Base-by-base conservation (phyloP, 2,797 vertebrate genomes). In the Dicrostonyx torquatus region DNA sequence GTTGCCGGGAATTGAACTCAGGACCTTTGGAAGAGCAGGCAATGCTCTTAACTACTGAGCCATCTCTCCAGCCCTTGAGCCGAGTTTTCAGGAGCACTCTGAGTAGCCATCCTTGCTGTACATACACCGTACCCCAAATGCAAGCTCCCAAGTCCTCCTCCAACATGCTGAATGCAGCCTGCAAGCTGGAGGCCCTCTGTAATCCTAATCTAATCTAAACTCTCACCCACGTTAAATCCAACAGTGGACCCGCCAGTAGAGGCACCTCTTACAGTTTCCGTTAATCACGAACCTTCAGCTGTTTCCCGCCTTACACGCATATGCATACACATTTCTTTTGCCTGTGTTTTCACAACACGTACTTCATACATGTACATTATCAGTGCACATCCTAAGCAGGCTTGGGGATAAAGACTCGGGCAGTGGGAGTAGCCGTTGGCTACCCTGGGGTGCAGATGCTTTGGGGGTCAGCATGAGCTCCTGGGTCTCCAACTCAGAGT, bases 351-450 rank as follows among this genome's bases (percentile, higher is more conserved):
- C 29, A 45, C 40, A 92, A 68, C 24, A n/a, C 26, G 55, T 45
- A 53, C 20, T 88, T 87, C 20, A 6, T n/a, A 31, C 11, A 1
- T 76, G 5, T 62, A 22, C 2, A 0, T 2, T 73, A 45, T 40
- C 86, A 66, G n/a, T 40, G 45, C 6, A 12, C 68, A n/a, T 31
- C 5, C 3, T 83, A 37, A n/a, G n/a, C 12, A 40, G 66, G 5
- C 40, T 96, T 96, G 43, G 66, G 55, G 29, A 29, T 77, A 85
- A 85, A 87, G 78, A 60, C 62, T 92, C 64, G 13, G 84, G 78
- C 45, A 88, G 37, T 13, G 75, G 37, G 70, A 62, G 43, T 11
- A 6, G 2, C 45, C 2, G 3, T 26, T n/a, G 17, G 5, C 2
- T 14, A 24, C 13, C 43, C 18, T 68, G 79, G 29, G n/a, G 6